These are phyloP conservation scores for Anastrepha ludens DNA, from an alignment of 1,140 invertebrate genomes.

Conservation along the genomic window DNA sequence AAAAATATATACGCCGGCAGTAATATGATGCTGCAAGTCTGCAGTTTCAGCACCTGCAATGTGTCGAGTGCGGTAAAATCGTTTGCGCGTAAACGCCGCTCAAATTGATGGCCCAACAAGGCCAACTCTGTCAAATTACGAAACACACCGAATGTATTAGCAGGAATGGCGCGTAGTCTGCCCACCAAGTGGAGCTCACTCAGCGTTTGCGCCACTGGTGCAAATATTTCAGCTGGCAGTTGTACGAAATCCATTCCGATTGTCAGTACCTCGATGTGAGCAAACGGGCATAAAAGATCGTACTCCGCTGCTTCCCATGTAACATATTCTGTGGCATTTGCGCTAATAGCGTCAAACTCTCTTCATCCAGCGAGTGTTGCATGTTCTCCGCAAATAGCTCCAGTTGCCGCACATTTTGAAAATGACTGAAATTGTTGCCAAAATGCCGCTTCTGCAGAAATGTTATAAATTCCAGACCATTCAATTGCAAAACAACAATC, in stretches of 20 bases:
- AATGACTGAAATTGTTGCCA: background rate
- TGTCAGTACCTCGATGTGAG: background rate
- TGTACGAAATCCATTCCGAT: slow-evolving; percentile 3
- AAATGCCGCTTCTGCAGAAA: background rate
- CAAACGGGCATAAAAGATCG: too few relatives aligned
- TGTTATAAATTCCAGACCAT: background rate
- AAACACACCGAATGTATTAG: background rate
- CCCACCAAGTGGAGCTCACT: background rate
- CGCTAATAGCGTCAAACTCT: background rate
- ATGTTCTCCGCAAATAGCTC: too few relatives aligned
- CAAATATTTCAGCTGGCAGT: background rate
- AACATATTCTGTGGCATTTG: background rate
- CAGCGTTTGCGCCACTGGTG: background rate
- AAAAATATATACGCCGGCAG: background rate
- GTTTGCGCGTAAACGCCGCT: background rate
- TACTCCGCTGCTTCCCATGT: too few relatives aligned
- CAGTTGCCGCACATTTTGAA: too few relatives aligned
- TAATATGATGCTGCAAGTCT: background rate
- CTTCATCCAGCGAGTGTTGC: background rate
- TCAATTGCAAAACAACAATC: background rate
- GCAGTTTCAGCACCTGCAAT: background rate
- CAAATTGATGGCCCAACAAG: background rate
- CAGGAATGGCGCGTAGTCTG: background rate
- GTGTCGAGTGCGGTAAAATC: background rate
- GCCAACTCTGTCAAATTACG: background rate